Evolutionary conservation across 1,140 invertebrate species (phyloP).

Genomic region (Scylla paramamosain): DNA sequence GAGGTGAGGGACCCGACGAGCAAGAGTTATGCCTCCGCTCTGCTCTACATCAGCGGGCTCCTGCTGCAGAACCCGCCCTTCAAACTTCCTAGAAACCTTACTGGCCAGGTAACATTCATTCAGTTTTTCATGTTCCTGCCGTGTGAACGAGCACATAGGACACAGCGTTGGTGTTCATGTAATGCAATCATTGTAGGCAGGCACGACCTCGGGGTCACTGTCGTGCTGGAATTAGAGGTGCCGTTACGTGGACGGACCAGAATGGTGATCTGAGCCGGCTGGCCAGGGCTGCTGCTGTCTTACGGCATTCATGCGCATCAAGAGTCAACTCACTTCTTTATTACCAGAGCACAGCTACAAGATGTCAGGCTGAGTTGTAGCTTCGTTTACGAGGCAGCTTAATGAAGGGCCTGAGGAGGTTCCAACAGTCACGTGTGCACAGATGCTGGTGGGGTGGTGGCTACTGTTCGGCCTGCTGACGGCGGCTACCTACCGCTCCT

Average conservation of each 20-base stretch:
- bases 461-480: background rate
- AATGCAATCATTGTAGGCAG: too few species aligned
- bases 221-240: background rate
- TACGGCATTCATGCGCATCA: background rate
- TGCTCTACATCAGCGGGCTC: constrained; percentile 7
- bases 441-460: constrained; percentile 42
- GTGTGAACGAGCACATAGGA: background rate
- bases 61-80: constrained; percentile 40
- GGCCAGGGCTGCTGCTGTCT: background rate
- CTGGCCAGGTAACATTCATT: background rate
- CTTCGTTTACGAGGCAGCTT: background rate
- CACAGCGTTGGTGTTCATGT: background rate
- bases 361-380: too few species aligned
- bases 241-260: background rate
- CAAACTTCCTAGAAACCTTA: background rate
- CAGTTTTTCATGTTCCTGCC: background rate
- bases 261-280: background rate
- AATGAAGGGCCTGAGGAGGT: background rate
- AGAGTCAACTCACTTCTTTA: background rate
- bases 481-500: background rate
- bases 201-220: background rate
- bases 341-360: background rate
- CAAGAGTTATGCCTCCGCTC: background rate
- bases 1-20: background rate
- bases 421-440: background rate